Conservation (phyloP, 2,797 vertebrate genomes). For the Cynopterus sphinx region DNA sequence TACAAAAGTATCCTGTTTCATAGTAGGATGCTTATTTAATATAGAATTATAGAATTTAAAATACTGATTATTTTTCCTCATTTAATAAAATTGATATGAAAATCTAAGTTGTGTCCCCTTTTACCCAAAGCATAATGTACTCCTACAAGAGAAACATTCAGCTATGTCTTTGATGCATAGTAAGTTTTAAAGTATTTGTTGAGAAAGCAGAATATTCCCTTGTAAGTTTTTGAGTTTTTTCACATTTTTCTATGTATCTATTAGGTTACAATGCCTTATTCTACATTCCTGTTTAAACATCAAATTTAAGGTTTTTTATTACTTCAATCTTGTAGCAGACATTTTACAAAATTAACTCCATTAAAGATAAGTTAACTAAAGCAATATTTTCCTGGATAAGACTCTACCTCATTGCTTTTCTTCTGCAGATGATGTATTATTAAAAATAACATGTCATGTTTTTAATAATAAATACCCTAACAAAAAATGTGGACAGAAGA, state of each 20-base stretch:
- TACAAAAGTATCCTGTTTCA: background rate
- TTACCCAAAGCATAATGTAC: background rate
- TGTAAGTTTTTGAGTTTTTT: background rate
- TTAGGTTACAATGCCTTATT: background rate
- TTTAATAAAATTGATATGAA: background rate
- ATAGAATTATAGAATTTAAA: background rate
- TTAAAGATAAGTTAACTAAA: conserved; percentile 62
- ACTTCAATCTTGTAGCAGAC: background rate
- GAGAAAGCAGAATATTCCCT: background rate
- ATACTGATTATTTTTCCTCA: background rate
- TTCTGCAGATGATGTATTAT: conserved; percentile 5
- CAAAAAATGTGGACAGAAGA: conserved; percentile 33
- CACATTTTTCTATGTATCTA: background rate
- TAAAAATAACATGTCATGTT: conserved; percentile 32
- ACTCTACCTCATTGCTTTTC: background rate
- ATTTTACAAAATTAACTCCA: conserved; percentile 57
- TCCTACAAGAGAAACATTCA: background rate
- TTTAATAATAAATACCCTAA: conserved; percentile 2
- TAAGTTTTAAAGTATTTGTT: background rate
- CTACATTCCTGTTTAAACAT: background rate
- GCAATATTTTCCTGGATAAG: background rate
- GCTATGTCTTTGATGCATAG: background rate
- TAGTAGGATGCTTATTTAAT: background rate
- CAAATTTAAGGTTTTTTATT: conserved; percentile 49
- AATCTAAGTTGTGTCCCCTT: background rate